Percentiles rank a stretch among this genome's conserved stretches.
phyloP scores from a whole-genome alignment of 2,888 invertebrate genomes.

The Acleris emargana region DNA sequence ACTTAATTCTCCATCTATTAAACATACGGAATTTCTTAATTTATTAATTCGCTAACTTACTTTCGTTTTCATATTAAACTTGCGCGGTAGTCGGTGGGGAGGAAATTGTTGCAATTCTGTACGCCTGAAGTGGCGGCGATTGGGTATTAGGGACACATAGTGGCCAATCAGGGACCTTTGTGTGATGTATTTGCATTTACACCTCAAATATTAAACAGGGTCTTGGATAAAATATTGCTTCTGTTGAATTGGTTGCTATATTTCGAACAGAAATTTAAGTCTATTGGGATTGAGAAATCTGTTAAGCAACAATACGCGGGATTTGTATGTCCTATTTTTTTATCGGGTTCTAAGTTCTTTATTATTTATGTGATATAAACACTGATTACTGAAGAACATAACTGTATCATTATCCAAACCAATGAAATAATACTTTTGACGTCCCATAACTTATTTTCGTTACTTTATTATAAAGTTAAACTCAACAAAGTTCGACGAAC shows the following conservation, averaged over 20 bases:
- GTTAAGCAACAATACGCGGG: too few relatives aligned
- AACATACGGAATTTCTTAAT: background rate
- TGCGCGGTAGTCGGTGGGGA: slow-evolving; percentile 18
- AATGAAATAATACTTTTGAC: too few relatives aligned
- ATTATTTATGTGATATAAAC: too few relatives aligned
- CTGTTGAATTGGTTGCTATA: background rate
- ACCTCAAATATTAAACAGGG: slow-evolving; percentile 26
- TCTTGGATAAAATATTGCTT: slow-evolving; percentile 11
- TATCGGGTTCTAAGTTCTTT: too few relatives aligned
- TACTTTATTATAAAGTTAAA: too few relatives aligned
- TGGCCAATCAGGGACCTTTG: slow-evolving; percentile 47
- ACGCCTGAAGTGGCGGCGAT: slow-evolving; percentile 45
- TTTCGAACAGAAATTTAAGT: background rate
- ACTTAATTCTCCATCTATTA: background rate
- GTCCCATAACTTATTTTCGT: too few relatives aligned
- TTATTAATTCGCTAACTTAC: slow-evolving; percentile 10
- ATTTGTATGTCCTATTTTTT: too few relatives aligned
- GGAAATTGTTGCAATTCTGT: slow-evolving; percentile 51
- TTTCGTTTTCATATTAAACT: slow-evolving; percentile 11
- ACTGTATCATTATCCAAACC: too few relatives aligned
- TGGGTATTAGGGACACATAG: slow-evolving; percentile 43
- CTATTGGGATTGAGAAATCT: background rate
- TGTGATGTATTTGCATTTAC: slow-evolving; percentile 23
- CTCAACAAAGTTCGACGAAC: too few relatives aligned
- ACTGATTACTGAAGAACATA: too few relatives aligned